These are phyloP conservation scores for Bombus polaris DNA, from an alignment of 1,140 invertebrate genomes.

Conservation along the genomic window DNA sequence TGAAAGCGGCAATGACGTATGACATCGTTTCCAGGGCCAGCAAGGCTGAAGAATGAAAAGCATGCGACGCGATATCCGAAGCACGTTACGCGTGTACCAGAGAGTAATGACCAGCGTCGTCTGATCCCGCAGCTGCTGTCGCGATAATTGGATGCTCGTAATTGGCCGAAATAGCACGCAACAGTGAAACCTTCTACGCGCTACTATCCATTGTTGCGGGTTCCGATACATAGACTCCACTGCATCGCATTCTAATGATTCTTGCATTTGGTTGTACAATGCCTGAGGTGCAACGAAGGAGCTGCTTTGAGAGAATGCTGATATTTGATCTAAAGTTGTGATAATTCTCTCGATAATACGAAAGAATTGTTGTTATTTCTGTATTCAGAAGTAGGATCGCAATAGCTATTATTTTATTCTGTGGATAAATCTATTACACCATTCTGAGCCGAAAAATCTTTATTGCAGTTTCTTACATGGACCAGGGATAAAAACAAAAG, in stretches of 20 bases:
- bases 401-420: no score
- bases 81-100: constrained; percentile 66
- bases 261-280: no score
- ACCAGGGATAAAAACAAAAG: no score
- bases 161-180: constrained; percentile 67
- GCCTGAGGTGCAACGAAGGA: not conserved
- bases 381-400: no score
- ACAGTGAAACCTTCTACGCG: not conserved
- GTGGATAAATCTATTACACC: no score
- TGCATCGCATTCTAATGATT: not conserved
- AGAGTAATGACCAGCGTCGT: constrained; percentile 59
- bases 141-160: constrained; percentile 72
- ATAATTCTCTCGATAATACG: not conserved
- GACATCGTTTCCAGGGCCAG: constrained; percentile 50
- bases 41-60: constrained; percentile 61
- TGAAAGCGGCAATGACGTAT: constrained; percentile 67
- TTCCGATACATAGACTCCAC: not conserved
- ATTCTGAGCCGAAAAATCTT: no score
- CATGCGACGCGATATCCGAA: constrained; percentile 68
- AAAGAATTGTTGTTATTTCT: no score
- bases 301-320: no score
- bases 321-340: not conserved
- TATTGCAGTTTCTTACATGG: no score
- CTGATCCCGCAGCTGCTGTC: constrained; percentile 36
- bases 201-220: not conserved